A percentile compares a stretch with the other conserved stretches of the same genome.
phyloP scores from a whole-genome alignment of 2,797 vertebrate genomes.

The Pseudomugil gertrudae region DNA sequence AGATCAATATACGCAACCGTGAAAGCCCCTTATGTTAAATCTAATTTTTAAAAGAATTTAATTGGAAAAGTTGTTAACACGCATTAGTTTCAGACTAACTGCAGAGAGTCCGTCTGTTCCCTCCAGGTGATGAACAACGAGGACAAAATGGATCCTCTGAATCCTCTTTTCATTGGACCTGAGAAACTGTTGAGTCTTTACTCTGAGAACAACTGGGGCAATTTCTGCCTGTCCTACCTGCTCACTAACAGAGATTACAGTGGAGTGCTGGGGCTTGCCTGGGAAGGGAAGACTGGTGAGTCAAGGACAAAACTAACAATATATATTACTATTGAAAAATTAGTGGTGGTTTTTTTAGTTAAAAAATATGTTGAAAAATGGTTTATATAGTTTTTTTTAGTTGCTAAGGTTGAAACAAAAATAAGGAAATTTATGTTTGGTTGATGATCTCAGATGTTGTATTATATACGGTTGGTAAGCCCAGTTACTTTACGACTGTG shows the following conservation, averaged over 20 bases:
- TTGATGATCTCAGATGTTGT: too few relatives aligned
- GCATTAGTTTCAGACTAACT: not conserved
- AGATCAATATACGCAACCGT: not conserved
- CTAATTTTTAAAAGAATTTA: too few relatives aligned
- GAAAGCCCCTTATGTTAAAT: too few relatives aligned
- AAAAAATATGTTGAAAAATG: too few relatives aligned
- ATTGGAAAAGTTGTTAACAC: not conserved
- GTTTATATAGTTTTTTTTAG: too few relatives aligned
- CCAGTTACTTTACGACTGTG: too few relatives aligned
- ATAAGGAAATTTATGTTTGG: too few relatives aligned
- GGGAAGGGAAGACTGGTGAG: constrained; percentile 83
- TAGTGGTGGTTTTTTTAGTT: too few relatives aligned
- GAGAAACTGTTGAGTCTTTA: constrained; percentile 85
- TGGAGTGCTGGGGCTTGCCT: constrained; percentile 85
- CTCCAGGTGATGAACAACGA: constrained; percentile 75
- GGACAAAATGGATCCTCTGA: constrained; percentile 66
- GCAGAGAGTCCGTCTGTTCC: not conserved
- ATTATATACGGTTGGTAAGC: too few relatives aligned
- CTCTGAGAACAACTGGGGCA: constrained; percentile 82
- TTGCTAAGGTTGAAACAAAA: too few relatives aligned
- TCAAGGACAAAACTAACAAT: too few relatives aligned
- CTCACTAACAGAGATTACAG: constrained; percentile 87
- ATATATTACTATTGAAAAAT: too few relatives aligned
- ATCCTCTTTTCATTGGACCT: constrained; percentile 76
- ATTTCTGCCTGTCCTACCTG: constrained; percentile 87